Evolutionary conservation across 1,140 invertebrate genomes (phyloP).

Genomic region (Camponotus floridanus): DNA sequence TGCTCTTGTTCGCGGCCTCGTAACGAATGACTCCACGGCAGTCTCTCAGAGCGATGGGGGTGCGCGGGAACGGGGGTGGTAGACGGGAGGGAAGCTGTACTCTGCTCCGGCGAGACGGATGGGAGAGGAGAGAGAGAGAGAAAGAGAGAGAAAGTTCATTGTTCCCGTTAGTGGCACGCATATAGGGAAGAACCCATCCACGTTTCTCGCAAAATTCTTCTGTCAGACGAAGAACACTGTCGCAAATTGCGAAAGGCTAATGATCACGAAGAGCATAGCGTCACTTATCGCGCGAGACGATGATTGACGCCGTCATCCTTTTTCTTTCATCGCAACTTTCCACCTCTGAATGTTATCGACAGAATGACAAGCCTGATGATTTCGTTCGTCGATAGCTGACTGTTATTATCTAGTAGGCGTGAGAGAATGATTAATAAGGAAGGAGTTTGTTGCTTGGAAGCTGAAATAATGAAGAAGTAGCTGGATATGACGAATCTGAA

Average conservation of each 20-base stretch:
- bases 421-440: conserved; percentile 28
- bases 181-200: conserved; percentile 52
- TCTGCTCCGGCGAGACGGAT: conserved; percentile 48
- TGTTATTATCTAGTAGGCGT: neutral
- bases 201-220: conserved; percentile 37
- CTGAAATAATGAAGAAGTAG: neutral
- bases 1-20: conserved; percentile 84
- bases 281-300: conserved; percentile 10
- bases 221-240: conserved; percentile 5
- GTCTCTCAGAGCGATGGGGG: conserved; percentile 45
- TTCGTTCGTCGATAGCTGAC: neutral
- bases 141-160: conserved; percentile 51
- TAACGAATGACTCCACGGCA: conserved; percentile 84
- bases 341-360: neutral
- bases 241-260: conserved; percentile 50
- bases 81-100: conserved; percentile 49
- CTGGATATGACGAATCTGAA: neutral
- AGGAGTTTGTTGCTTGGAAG: neutral
- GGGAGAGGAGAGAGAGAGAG: conserved; percentile 23
- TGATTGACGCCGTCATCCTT: neutral
- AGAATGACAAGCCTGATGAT: conserved; percentile 12
- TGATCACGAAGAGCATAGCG: conserved; percentile 16
- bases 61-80: conserved; percentile 18
- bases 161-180: conserved; percentile 70
- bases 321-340: conserved; percentile 1